Conservation (phyloP, 2,113 vertebrate genomes). For the Bombycilla garrulus region DNA sequence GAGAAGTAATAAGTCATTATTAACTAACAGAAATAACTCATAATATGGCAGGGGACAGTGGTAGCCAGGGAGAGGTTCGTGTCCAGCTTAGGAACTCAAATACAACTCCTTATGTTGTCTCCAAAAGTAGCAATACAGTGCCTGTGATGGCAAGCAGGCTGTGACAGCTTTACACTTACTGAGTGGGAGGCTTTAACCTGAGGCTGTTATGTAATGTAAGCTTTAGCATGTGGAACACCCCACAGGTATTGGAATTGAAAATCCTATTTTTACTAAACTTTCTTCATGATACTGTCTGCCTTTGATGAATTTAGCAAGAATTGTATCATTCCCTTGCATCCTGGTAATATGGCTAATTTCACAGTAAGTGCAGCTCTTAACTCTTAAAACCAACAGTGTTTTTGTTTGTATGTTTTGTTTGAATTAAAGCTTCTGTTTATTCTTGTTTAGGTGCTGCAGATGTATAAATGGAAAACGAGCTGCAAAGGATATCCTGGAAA, state of each 20-base stretch:
- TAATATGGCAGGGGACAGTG: accelerated
- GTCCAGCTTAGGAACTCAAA: neutral
- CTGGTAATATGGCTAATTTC: neutral
- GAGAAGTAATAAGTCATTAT: neutral
- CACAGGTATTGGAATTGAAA: neutral
- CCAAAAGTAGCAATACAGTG: neutral
- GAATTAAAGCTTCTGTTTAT: neutral
- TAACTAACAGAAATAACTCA: neutral
- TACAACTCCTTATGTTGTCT: accelerated
- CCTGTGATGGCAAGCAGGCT: neutral
- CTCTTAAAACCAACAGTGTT: neutral
- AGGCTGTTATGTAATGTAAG: neutral
- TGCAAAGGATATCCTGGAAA: conserved; percentile 77
- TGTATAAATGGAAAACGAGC: conserved; percentile 78
- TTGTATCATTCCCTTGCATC: neutral
- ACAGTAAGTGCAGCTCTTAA: neutral
- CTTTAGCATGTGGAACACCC: neutral
- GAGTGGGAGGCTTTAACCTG: neutral
- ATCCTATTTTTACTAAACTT: neutral
- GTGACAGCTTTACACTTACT: neutral
- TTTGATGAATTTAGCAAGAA: neutral
- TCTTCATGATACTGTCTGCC: neutral
- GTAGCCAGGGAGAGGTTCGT: neutral
- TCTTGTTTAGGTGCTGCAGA: conserved; percentile 82
- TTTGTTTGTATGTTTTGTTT: neutral